Percentiles rank a stretch among this genome's conserved stretches.
phyloP scores from a whole-genome alignment of 2,888 invertebrate species.

The Cosmopolites sordidus region DNA sequence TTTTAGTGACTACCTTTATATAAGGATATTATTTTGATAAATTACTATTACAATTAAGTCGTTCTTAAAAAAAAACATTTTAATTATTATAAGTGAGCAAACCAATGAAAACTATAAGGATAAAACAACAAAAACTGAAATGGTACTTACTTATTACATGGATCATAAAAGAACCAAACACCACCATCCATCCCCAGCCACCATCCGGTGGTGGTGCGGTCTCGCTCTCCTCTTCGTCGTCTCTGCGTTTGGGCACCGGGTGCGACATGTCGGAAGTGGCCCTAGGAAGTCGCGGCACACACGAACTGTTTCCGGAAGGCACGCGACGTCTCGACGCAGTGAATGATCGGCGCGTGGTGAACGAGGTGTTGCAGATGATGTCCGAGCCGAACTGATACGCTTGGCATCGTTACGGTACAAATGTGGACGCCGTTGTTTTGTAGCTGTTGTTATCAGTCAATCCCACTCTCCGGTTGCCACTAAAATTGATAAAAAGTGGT shows the following conservation, averaged over 20 bases:
- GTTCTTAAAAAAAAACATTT: neutral
- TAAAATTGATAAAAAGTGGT: slow-evolving; percentile 1
- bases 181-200: slow-evolving; percentile 94
- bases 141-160: slow-evolving; percentile 83
- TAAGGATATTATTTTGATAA: too few relatives aligned
- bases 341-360: slow-evolving; percentile 8
- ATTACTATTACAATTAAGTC: neutral
- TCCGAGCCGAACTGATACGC: slow-evolving; percentile 5
- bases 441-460: slow-evolving; percentile 4
- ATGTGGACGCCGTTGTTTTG: slow-evolving; percentile 2
- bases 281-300: slow-evolving; percentile 3
- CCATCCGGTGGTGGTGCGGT: slow-evolving; percentile 74
- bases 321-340: slow-evolving; percentile 8
- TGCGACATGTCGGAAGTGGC: slow-evolving; percentile 17
- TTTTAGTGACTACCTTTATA: too few relatives aligned
- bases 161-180: slow-evolving; percentile 93
- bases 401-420: slow-evolving; percentile 2
- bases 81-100: neutral
- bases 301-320: neutral
- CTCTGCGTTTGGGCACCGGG: slow-evolving; percentile 28
- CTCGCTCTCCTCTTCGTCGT: slow-evolving; percentile 42
- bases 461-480: neutral
- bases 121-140: neutral
- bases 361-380: slow-evolving; percentile 7
- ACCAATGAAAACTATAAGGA: neutral